A percentile compares a stretch with the other conserved stretches of the same genome.
Conservation (phyloP, 1,140 invertebrate species). For the Lanistes nyassanus region DNA sequence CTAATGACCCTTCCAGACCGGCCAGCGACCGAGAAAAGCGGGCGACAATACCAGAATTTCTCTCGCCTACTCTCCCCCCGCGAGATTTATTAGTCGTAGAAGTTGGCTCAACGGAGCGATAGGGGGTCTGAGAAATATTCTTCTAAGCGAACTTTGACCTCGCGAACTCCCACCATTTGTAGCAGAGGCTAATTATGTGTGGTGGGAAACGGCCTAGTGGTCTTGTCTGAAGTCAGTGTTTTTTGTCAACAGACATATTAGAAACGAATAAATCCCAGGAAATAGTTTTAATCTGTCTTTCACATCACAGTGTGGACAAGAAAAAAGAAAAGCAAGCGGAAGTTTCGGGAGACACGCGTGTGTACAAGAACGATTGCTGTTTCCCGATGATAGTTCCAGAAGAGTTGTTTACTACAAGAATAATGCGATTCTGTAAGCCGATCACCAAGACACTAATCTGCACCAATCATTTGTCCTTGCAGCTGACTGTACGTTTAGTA, state of each 20-base stretch:
- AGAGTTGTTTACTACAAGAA: not conserved
- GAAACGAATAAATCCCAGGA: conserved; percentile 15
- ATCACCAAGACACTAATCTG: conserved; percentile 11
- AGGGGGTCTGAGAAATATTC: conserved; percentile 23
- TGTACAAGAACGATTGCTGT: conserved; percentile 1
- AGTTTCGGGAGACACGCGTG: conserved; percentile 5
- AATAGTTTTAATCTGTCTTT: conserved; percentile 18
- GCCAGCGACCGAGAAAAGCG: conserved; percentile 8
- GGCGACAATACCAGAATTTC: conserved; percentile 23
- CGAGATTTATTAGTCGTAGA: conserved; percentile 15
- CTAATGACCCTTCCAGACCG: conserved; percentile 24
- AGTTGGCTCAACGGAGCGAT: conserved; percentile 7
- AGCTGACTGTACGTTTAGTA: too few relatives aligned
- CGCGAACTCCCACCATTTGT: conserved; percentile 6
- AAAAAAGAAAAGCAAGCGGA: not conserved
- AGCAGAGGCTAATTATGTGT: conserved; percentile 16
- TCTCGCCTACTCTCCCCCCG: conserved; percentile 8
- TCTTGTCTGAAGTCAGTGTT: conserved; percentile 11
- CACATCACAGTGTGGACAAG: not conserved
- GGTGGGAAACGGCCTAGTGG: conserved; percentile 9
- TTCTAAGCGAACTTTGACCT: conserved; percentile 16
- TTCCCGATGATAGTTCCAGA: conserved; percentile 18
- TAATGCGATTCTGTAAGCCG: conserved; percentile 3
- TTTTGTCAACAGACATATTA: conserved; percentile 25
- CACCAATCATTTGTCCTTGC: not conserved